Base-by-base conservation (phyloP, 1,140 invertebrate genomes). In the Belonocnema kinseyi region DNA sequence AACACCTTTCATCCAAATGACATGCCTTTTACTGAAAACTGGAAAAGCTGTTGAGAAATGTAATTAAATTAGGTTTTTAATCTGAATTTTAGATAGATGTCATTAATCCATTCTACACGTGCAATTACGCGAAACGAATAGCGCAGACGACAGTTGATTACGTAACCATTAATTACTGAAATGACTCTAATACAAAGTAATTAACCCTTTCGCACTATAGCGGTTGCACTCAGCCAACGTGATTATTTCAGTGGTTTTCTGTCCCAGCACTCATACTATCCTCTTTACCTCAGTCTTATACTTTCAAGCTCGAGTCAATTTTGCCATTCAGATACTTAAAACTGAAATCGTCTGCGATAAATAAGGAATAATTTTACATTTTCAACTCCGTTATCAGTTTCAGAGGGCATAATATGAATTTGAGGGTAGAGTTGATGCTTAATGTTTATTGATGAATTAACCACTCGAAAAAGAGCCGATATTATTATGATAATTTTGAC, bases 371-470 rank as follows among this genome's bases (percentile, higher is more conserved):
- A 66, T 66, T 66, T 66, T 40, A 33, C 33, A 66, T 66, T 66
- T 66, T 40, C 33, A 66, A 66, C 40, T 66, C 14, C 40, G 40
- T 46, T 46, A 46, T 46, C 40, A 46, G 7, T 46, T 46, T 46
- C 10, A 46, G 10, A 46, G 40, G 40, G 7, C 40, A 46, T 46
- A 46, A 46, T 46, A 46, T 46, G 40, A 46, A 46, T 46, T 46
- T 8, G 10, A 46, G 40, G 40, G 40, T 46, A 46, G 40, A 40
- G 61, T 66, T 7, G 14, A 16, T n/a, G 61, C 40, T 40, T 66
- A 66, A 66, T 66, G 61, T 66, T 66, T 66, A 66, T 66, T 66
- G 61, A 66, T 66, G 61, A 66, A 46, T 26, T 66, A 26, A 14
- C 4, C 21, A 21, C 26, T 33, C 26, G 61, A 66, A 66, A 66